Evolutionary conservation across 64 coral and sea anemone species (phyloP).

Genomic region (Hydrozoanthus tunicans): DNA sequence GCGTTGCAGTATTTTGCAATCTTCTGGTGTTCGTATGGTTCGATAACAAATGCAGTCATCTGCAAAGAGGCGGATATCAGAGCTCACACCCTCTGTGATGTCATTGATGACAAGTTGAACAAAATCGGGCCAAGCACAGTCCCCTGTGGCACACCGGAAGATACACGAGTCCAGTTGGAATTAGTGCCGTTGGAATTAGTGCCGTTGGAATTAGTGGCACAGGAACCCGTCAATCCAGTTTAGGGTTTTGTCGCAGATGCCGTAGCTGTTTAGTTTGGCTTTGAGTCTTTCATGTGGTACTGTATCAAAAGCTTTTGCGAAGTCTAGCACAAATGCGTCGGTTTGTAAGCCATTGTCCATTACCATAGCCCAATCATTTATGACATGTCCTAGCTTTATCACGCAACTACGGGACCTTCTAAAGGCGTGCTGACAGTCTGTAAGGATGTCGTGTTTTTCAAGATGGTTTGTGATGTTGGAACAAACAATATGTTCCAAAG

Average conservation of each 20-base stretch:
- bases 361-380: conserved; percentile 12
- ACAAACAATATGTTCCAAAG: conserved; percentile 43
- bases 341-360: conserved; percentile 11
- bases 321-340: conserved; percentile 33
- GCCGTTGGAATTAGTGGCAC: conserved; percentile 9
- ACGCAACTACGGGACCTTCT: not conserved
- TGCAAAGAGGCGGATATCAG: conserved; percentile 20
- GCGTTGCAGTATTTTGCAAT: conserved; percentile 6
- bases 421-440: conserved; percentile 23
- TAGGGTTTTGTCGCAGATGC: conserved; percentile 1
- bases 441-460: not conserved
- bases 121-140: conserved; percentile 31
- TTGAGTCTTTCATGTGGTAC: conserved; percentile 56
- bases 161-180: not conserved
- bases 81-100: conserved; percentile 1
- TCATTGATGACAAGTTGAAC: conserved; percentile 38
- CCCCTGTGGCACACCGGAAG: conserved; percentile 19
- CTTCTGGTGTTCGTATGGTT: not conserved
- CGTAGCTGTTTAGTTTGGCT: conserved; percentile 14
- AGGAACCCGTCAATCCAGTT: conserved; percentile 25
- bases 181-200: conserved; percentile 22
- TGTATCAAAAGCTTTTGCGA: conserved; percentile 52
- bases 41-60: conserved; percentile 35
- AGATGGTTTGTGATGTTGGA: conserved; percentile 33
- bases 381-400: conserved; percentile 15